These are phyloP conservation scores for Cladorhizidae sp. DNA, from an alignment of 37 sponge, comb jelly and placozoan genomes.

Conservation along the genomic window DNA sequence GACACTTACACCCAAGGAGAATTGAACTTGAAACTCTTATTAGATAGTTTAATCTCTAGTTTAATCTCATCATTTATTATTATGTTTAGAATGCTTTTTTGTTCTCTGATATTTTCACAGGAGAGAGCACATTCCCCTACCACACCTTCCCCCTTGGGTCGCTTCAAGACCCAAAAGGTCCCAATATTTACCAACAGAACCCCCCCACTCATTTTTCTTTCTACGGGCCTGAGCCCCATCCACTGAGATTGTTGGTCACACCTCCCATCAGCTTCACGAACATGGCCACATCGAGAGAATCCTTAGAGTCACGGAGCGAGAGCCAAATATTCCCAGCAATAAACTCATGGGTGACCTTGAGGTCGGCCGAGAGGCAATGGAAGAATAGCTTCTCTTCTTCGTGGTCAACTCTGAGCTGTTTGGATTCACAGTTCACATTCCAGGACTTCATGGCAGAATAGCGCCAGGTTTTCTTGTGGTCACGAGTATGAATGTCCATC, in stretches of 20 bases:
- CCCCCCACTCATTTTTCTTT: no score
- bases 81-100: no score
- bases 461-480: slow-evolving; percentile 91
- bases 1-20: no score
- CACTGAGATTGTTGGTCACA: slow-evolving; percentile 70
- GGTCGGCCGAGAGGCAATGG: slow-evolving; percentile 83
- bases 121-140: no score
- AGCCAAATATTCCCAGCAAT: slow-evolving; percentile 98
- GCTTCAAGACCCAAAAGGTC: no score
- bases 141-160: no score
- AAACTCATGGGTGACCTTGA: slow-evolving; percentile 95
- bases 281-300: slow-evolving; percentile 86
- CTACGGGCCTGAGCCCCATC: no score
- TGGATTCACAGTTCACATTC: slow-evolving; percentile 99
- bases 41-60: no score
- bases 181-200: no score
- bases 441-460: slow-evolving; percentile 94
- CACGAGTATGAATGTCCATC: slow-evolving; percentile 82
- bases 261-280: slow-evolving; percentile 96
- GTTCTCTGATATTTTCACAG: no score
- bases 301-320: slow-evolving; percentile 88
- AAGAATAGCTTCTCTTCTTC: slow-evolving; percentile 90
- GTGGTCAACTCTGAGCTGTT: slow-evolving; percentile 90
- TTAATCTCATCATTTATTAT: no score
- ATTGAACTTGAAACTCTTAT: no score